These are phyloP conservation scores for Neogale vison DNA, from an alignment of 2,113 vertebrate genomes.

Conservation along the genomic window DNA sequence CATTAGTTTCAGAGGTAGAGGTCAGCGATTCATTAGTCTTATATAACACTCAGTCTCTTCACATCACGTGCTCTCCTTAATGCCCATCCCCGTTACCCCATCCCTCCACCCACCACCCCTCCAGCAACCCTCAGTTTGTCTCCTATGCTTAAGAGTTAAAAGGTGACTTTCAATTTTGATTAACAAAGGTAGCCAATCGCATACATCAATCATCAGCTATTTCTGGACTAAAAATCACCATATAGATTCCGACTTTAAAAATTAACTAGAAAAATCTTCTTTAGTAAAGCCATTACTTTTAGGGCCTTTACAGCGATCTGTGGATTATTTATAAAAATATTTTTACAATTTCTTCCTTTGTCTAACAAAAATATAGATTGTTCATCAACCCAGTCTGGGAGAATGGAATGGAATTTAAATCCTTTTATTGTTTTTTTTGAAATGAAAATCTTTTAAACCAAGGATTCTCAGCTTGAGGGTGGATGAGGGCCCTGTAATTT, in stretches of 20 bases:
- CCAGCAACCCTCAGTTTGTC: background rate
- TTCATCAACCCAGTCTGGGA: background rate
- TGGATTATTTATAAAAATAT: background rate
- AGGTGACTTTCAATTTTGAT: background rate
- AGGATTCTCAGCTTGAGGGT: background rate
- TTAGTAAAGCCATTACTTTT: background rate
- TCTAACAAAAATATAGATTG: background rate
- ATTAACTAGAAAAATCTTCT: background rate
- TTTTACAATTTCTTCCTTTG: background rate
- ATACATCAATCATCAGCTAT: background rate
- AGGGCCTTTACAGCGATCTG: background rate
- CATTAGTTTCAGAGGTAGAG: background rate
- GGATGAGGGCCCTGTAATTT: background rate
- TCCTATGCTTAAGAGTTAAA: background rate
- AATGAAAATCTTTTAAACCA: background rate
- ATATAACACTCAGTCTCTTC: background rate
- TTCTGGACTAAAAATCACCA: background rate
- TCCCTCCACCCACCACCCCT: background rate
- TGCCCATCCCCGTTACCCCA: background rate
- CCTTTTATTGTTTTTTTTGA: background rate
- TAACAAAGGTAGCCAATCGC: background rate
- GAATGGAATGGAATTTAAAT: background rate
- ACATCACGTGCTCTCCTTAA: background rate
- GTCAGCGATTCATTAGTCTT: background rate
- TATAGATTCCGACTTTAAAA: background rate